Percentiles rank a stretch among this genome's conserved stretches.
phyloP scores from a whole-genome alignment of 2,113 vertebrate genomes.

The Periophthalmodon schlosseri region DNA sequence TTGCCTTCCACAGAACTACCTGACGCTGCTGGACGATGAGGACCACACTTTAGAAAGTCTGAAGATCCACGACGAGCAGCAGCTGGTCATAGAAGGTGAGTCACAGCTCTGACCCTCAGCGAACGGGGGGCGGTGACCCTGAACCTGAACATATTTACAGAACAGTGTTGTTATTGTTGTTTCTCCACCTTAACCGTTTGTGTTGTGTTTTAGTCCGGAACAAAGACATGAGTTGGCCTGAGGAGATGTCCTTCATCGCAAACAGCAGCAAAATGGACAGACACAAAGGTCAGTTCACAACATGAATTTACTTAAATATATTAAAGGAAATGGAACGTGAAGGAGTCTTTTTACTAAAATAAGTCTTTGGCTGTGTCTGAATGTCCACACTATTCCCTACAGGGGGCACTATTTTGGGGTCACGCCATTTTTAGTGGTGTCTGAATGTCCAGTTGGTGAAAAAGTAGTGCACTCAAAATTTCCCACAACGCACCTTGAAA shows the following conservation, averaged over 20 bases:
- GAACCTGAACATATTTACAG: neutral
- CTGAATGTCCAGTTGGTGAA: too few relatives aligned
- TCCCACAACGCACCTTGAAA: too few relatives aligned
- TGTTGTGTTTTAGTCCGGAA: slow-evolving; percentile 87
- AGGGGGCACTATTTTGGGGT: too few relatives aligned
- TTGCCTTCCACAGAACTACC: slow-evolving; percentile 84
- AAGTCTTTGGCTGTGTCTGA: too few relatives aligned
- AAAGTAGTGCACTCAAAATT: too few relatives aligned
- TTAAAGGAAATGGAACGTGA: too few relatives aligned
- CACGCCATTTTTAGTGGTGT: too few relatives aligned
- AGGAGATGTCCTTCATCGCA: slow-evolving; percentile 99
- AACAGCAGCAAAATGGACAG: slow-evolving; percentile 99
- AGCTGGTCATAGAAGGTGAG: slow-evolving; percentile 96
- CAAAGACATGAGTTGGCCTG: slow-evolving; percentile 99
- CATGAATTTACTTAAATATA: too few relatives aligned
- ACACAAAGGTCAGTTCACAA: slow-evolving; percentile 85
- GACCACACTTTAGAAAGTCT: slow-evolving; percentile 94
- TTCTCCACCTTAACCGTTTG: slow-evolving; percentile 20
- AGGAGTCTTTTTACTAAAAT: too few relatives aligned
- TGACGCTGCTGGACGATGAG: slow-evolving; percentile 96
- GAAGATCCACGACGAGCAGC: slow-evolving; percentile 96
- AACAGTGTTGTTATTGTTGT: neutral
- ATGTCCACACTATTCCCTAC: too few relatives aligned
- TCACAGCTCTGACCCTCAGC: too few relatives aligned
- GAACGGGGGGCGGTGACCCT: too few relatives aligned